phyloP scores from a whole-genome alignment of 2,888 invertebrate species.

The Dyspetes luteomarginatus region DNA sequence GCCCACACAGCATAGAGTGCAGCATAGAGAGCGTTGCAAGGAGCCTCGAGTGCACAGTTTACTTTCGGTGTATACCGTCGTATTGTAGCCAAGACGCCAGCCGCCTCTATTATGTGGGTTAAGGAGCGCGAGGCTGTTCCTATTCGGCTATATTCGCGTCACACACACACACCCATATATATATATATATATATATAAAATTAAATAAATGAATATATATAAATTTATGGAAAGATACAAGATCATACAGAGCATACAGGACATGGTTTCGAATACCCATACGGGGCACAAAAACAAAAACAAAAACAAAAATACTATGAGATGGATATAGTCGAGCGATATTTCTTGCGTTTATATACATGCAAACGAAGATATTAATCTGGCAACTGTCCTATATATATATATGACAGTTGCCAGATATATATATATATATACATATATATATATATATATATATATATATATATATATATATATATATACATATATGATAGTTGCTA shows the following conservation, averaged over 20 bases:
- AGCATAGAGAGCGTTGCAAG: background rate
- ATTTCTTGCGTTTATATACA: too few species aligned
- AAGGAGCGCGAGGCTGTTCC: constrained; percentile 20
- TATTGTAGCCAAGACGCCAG: constrained; percentile 11
- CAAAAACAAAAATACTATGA: too few species aligned
- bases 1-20: constrained; percentile 12
- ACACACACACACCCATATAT: background rate
- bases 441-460: background rate
- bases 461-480: background rate
- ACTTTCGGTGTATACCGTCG: background rate
- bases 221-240: too few species aligned
- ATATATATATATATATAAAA: background rate
- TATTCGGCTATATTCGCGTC: background rate
- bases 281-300: too few species aligned
- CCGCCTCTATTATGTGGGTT: constrained; percentile 38
- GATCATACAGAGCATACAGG: too few species aligned
- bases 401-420: too few species aligned
- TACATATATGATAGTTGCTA: too few species aligned
- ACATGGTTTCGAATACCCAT: too few species aligned
- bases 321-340: too few species aligned
- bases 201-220: background rate
- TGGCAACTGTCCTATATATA: too few species aligned
- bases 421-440: background rate
- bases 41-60: background rate
- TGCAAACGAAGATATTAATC: too few species aligned